A percentile compares a stretch with the other conserved stretches of the same genome.
These are phyloP conservation scores for Lordiphosa mommai DNA, from an alignment of 1,140 invertebrate genomes.

Conservation along the genomic window DNA sequence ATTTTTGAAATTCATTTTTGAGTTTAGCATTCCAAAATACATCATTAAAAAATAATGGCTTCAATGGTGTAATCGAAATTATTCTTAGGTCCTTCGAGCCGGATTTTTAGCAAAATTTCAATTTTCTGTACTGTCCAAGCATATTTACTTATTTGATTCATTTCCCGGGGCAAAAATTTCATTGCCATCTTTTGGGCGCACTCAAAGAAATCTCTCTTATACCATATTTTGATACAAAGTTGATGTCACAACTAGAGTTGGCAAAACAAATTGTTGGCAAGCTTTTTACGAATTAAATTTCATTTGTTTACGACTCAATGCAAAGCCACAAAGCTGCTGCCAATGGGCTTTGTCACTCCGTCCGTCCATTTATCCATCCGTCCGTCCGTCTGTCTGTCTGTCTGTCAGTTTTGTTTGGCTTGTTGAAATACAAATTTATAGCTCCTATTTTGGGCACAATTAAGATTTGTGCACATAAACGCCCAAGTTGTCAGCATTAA, in stretches of 20 bases:
- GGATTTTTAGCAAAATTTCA: too few relatives aligned
- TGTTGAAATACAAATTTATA: slow-evolving; percentile 47
- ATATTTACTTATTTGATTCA: too few relatives aligned
- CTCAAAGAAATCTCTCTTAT: too few relatives aligned
- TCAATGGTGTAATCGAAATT: too few relatives aligned
- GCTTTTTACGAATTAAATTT: slow-evolving; percentile 65
- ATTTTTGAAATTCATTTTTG: too few relatives aligned
- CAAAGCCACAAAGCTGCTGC: slow-evolving; percentile 68
- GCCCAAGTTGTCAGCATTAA: slow-evolving; percentile 70
- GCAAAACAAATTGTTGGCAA: slow-evolving; percentile 54
- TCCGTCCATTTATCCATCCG: background rate
- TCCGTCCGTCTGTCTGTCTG: background rate
- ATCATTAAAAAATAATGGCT: too few relatives aligned
- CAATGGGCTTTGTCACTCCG: slow-evolving; percentile 53
- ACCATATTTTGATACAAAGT: slow-evolving; percentile 18
- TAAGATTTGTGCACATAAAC: slow-evolving; percentile 71
- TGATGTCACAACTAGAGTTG: slow-evolving; percentile 43
- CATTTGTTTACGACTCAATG: slow-evolving; percentile 69
- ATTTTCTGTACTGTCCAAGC: too few relatives aligned
- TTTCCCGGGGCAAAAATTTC: too few relatives aligned
- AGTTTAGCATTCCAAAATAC: too few relatives aligned
- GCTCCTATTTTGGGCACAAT: slow-evolving; percentile 64
- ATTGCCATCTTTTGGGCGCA: too few relatives aligned
- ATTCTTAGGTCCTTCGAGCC: too few relatives aligned
- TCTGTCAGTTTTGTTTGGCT: background rate